Conservation (phyloP, 2,797 vertebrate genomes). For the Zalophus californianus region DNA sequence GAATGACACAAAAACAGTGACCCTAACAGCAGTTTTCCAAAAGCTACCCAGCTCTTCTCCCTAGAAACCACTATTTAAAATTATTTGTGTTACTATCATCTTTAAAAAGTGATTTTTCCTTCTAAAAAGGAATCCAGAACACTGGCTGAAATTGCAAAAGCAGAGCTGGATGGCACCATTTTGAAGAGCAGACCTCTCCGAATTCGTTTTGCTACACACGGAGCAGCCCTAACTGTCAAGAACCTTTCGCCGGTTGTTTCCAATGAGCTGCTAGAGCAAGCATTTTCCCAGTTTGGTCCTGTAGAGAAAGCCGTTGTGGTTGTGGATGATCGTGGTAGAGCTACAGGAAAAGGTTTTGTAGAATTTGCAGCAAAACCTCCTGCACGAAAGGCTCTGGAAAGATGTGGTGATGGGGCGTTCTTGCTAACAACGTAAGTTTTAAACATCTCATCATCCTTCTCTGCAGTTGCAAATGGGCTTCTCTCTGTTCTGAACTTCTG, state of each 20-base stretch:
- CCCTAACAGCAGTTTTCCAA: neutral
- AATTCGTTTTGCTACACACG: slow-evolving; percentile 96
- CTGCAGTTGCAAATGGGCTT: neutral
- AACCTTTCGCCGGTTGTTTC: slow-evolving; percentile 97
- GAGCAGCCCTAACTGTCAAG: slow-evolving; percentile 94
- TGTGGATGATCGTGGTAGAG: slow-evolving; percentile 96
- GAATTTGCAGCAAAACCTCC: slow-evolving; percentile 97
- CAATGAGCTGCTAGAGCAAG: slow-evolving; percentile 98
- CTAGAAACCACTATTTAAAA: slow-evolving; percentile 50
- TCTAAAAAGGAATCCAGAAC: slow-evolving; percentile 95
- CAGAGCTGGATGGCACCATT: slow-evolving; percentile 95
- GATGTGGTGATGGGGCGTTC: slow-evolving; percentile 96
- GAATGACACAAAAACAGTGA: slow-evolving; percentile 20
- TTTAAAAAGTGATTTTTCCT: slow-evolving; percentile 75
- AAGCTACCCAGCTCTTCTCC: neutral
- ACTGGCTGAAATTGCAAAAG: slow-evolving; percentile 98
- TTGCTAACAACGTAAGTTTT: slow-evolving; percentile 96
- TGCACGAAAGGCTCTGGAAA: slow-evolving; percentile 97
- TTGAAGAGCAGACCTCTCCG: slow-evolving; percentile 95
- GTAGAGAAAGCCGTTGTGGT: slow-evolving; percentile 97
- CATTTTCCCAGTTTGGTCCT: slow-evolving; percentile 96
- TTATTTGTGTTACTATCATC: slow-evolving; percentile 55
- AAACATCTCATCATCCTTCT: slow-evolving; percentile 35
- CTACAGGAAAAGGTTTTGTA: slow-evolving; percentile 96
- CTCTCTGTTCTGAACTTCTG: slow-evolving; percentile 35